Conservation (phyloP, 1,140 invertebrate species). For the Tetraneura akinire region DNA sequence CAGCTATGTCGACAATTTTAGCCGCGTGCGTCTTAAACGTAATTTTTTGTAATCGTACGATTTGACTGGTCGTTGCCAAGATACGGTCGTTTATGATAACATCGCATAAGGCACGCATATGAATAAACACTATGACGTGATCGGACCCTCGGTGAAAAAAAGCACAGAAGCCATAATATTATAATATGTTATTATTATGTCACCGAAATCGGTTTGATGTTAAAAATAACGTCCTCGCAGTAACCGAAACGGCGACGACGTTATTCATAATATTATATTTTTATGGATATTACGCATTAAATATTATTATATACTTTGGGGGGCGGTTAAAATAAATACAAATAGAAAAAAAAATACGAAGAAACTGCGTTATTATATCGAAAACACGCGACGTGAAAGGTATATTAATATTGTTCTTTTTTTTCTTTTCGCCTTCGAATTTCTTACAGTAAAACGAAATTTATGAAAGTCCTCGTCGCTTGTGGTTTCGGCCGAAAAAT, state of each 20-base stretch:
- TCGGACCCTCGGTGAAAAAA: background rate
- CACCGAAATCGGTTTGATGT: constrained; percentile 29
- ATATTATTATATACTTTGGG: background rate
- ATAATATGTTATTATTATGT: too few relatives aligned
- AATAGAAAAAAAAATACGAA: background rate
- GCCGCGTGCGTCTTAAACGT: background rate
- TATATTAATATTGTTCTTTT: too few relatives aligned
- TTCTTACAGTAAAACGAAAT: too few relatives aligned
- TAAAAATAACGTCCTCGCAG: constrained; percentile 4
- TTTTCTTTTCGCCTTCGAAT: too few relatives aligned
- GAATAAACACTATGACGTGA: background rate
- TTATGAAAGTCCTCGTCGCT: too few relatives aligned
- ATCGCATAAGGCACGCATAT: background rate
- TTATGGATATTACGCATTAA: too few relatives aligned
- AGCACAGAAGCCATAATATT: background rate
- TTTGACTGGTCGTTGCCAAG: constrained; percentile 23
- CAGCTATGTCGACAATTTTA: background rate
- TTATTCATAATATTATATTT: too few relatives aligned
- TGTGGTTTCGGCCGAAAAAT: too few relatives aligned
- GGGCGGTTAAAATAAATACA: background rate
- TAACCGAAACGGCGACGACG: constrained; percentile 17
- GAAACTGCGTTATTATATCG: too few relatives aligned
- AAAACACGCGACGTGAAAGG: too few relatives aligned
- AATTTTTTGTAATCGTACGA: background rate
- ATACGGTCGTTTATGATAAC: constrained; percentile 7